Evolutionary conservation across 2,797 vertebrate genomes (phyloP), one percentile per base, ranked within the genome.

Genomic region (Threskiornis aethiopicus): DNA sequence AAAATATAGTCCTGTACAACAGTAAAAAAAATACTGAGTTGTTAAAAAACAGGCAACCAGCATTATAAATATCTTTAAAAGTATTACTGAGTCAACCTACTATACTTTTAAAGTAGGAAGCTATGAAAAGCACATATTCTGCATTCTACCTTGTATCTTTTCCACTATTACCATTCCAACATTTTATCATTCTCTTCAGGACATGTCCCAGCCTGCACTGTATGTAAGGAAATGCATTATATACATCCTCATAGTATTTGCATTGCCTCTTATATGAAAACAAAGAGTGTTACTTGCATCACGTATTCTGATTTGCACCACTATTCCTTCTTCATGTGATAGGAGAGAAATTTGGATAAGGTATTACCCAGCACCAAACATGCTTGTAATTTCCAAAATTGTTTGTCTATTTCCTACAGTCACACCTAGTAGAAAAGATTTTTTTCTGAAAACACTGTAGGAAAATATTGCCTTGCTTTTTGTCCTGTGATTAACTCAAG

Each of bases 171-270:
- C 24, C 5, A 14, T 57, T 24, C 39, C 31, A 91, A 39, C 4
- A 37, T 37, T 71, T 92, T 55, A 64, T 69, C 1, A 54, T 76
- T 62, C 6, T 70, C 51, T 76, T 82, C 26, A 70, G 39, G 57
- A 54, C 7, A 11, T 33, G 25, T 65, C 28, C 46, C 21, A 81
- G 11, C 5, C 49, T 4, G 0, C 0, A 1, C 13, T 69, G 4
- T 55, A 5, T 26, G 6, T 70, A 61, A 81, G 29, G 8, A 73
- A 82, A 59, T 15, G 0, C 1, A 2, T 87, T 69, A 31, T 52
- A 62, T 0, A 0, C 44, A 93, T 59, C 6, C 5, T 79, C 9
- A 21, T 3, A 24, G 13, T 52, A 41, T 70, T 84, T 94, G 9
- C 17, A 14, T 89, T 81, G 24, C 10, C 11, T 80, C 41, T 71